These are phyloP conservation scores for Callocephalon fimbriatum DNA, from an alignment of 2,113 vertebrate genomes.

Conservation along the genomic window DNA sequence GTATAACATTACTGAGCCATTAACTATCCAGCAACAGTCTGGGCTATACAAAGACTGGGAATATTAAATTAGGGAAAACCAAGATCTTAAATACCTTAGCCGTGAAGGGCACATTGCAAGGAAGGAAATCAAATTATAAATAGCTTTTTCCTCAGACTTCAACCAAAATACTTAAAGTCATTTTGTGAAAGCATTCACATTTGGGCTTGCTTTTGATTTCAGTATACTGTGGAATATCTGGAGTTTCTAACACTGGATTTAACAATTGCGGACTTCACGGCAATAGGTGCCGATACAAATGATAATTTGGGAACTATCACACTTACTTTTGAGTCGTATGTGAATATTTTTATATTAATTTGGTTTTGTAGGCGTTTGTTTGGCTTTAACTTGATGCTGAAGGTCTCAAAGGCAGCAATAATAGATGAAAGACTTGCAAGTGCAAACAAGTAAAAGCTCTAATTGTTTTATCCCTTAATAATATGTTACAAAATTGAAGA, in stretches of 20 bases:
- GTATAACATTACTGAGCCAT: neutral
- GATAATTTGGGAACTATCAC: neutral
- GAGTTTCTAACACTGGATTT: neutral
- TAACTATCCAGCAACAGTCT: neutral
- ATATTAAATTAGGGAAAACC: neutral
- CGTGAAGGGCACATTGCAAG: neutral
- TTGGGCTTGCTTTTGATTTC: neutral
- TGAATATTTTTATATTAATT: neutral
- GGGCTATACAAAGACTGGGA: neutral
- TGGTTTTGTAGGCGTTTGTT: neutral
- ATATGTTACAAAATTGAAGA: neutral
- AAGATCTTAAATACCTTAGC: neutral
- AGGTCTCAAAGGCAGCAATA: neutral
- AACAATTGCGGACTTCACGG: neutral
- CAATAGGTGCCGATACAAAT: neutral
- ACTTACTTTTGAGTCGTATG: neutral
- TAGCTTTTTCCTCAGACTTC: neutral
- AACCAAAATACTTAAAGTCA: neutral
- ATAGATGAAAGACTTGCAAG: neutral
- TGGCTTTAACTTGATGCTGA: neutral
- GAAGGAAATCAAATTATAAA: neutral
- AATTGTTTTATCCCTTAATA: neutral
- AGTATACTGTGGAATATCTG: neutral
- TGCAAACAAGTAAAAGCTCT: neutral
- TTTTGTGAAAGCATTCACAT: neutral